Percentiles rank a stretch among this genome's conserved stretches.
Conservation (phyloP, 2,113 vertebrate genomes). For the Eretmochelys imbricata region DNA sequence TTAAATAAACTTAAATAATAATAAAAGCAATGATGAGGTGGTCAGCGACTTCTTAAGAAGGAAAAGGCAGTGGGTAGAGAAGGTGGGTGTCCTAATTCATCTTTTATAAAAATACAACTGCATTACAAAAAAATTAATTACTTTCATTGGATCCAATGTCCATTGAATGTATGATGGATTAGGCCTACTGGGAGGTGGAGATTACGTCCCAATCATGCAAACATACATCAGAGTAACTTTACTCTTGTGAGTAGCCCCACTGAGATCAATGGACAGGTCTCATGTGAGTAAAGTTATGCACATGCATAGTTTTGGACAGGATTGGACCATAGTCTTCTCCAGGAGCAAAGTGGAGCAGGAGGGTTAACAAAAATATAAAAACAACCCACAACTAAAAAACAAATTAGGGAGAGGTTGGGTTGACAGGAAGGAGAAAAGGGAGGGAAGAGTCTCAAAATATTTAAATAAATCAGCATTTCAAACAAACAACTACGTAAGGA, state of each 20-base stretch:
- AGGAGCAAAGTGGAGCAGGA: constrained; percentile 21
- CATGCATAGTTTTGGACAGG: not conserved
- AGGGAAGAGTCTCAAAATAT: not conserved
- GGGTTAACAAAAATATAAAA: not conserved
- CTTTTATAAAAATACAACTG: not conserved
- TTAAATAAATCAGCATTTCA: not conserved
- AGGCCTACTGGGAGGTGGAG: not conserved
- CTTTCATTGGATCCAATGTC: not conserved
- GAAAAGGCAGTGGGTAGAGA: not conserved
- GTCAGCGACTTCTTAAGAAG: not conserved
- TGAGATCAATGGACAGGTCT: not conserved
- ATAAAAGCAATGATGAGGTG: not conserved
- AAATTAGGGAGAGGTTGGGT: not conserved
- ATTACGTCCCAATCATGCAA: not conserved
- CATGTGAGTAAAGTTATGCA: not conserved
- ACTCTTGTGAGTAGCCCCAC: not conserved
- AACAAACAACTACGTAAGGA: not conserved
- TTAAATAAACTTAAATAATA: not conserved
- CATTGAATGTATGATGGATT: not conserved
- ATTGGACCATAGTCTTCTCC: constrained; percentile 2
- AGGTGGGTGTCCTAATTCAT: not conserved
- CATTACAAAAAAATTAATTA: no score
- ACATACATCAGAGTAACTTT: no score
- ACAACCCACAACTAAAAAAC: not conserved
- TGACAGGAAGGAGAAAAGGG: not conserved